phyloP scores from a whole-genome alignment of 2,888 invertebrate genomes.

The Choristoneura rosaceana region DNA sequence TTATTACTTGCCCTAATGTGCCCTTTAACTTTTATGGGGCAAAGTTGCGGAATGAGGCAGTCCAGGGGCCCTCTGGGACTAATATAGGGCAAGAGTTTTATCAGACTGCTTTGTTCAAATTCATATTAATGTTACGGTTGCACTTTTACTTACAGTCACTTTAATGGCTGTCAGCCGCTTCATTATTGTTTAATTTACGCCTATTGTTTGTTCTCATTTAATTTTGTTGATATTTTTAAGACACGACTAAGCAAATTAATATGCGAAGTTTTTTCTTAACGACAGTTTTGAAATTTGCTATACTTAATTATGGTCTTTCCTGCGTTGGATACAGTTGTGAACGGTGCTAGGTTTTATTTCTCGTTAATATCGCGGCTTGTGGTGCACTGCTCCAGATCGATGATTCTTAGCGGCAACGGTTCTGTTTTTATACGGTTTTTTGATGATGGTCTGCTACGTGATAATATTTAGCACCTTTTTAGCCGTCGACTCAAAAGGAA shows the following conservation, averaged over 20 bases:
- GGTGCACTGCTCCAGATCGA: constrained; percentile 21
- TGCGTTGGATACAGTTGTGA: background rate
- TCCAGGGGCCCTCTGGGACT: constrained; percentile 64
- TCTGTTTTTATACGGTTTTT: constrained; percentile 35
- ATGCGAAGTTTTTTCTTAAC: background rate
- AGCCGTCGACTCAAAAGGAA: constrained; percentile 6
- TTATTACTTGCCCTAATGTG: constrained; percentile 83
- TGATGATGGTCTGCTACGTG: constrained; percentile 28
- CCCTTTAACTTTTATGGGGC: constrained; percentile 83
- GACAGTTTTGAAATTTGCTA: background rate
- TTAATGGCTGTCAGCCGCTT: constrained; percentile 1
- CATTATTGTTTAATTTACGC: constrained; percentile 5
- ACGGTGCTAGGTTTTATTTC: constrained; percentile 4
- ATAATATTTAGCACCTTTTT: constrained; percentile 32
- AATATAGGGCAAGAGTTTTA: constrained; percentile 77
- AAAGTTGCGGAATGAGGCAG: constrained; percentile 75
- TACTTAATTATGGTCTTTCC: constrained; percentile 3
- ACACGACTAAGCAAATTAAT: background rate
- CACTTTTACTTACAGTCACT: constrained; percentile 26
- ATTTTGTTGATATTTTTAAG: background rate
- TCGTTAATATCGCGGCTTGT: background rate
- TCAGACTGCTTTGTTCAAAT: constrained; percentile 71
- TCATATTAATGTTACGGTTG: constrained; percentile 67
- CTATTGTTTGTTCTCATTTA: background rate
- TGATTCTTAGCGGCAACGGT: constrained; percentile 28